A percentile compares a stretch with the other conserved stretches of the same genome.
Evolutionary conservation across 2,888 invertebrate species (phyloP).

Genomic region (Acleris literana): DNA sequence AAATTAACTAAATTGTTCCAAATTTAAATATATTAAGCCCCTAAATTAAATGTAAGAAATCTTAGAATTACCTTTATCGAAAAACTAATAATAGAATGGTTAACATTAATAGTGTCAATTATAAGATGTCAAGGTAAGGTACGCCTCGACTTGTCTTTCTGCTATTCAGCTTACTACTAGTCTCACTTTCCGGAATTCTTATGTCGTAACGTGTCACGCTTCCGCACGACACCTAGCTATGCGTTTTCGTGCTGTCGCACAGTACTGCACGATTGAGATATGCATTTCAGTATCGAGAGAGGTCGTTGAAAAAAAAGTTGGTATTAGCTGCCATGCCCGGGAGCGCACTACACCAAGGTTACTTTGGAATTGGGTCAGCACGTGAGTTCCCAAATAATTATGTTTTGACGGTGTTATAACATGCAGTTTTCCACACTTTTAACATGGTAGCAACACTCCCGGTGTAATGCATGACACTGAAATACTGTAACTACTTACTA

Average conservation of each 20-base stretch:
- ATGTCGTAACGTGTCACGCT: not conserved
- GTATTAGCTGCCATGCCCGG: not conserved
- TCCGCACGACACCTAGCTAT: too few relatives aligned
- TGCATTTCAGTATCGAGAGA: conserved; percentile 22
- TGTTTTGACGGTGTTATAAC: too few relatives aligned
- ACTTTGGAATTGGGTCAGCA: conserved; percentile 29
- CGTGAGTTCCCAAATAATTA: not conserved
- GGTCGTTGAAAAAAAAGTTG: not conserved
- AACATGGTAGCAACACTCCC: too few relatives aligned
- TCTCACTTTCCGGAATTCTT: conserved; percentile 65
- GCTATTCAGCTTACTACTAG: conserved; percentile 44
- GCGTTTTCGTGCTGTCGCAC: too few relatives aligned
- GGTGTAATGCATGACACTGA: too few relatives aligned
- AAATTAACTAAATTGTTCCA: not conserved
- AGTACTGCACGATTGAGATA: not conserved
- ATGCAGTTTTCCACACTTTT: too few relatives aligned
- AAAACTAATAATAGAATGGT: conserved; percentile 18
- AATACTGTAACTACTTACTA: too few relatives aligned
- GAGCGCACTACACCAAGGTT: conserved; percentile 9
- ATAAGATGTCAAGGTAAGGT: conserved; percentile 31
- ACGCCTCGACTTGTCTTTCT: conserved; percentile 33
- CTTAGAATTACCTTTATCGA: too few relatives aligned
- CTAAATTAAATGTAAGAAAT: too few relatives aligned
- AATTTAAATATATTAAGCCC: not conserved
- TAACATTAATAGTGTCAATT: conserved; percentile 32